A percentile compares a stretch with the other conserved stretches of the same genome.
Evolutionary conservation across 2,888 invertebrate species (phyloP).

Genomic region (Ophioninae sp.): DNA sequence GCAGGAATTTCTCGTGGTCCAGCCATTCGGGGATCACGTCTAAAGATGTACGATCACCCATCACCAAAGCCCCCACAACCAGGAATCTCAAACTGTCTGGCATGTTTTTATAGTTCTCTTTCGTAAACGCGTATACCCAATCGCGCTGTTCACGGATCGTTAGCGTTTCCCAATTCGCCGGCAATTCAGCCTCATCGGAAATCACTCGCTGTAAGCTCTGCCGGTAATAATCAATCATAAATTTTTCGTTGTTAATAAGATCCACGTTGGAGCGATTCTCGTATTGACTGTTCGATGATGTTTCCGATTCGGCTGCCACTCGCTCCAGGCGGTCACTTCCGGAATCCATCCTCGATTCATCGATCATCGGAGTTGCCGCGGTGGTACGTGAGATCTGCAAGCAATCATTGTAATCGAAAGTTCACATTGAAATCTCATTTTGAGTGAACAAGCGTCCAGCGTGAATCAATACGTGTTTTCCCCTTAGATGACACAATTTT

Average conservation of each 20-base stretch:
- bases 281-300: background rate
- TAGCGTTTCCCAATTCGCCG: constrained; percentile 52
- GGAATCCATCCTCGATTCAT: constrained; percentile 1
- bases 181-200: constrained; percentile 18
- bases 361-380: constrained; percentile 1
- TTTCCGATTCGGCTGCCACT: background rate
- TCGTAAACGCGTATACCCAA: constrained; percentile 5
- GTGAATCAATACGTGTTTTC: too few species aligned
- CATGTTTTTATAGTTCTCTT: constrained; percentile 7
- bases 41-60: constrained; percentile 68
- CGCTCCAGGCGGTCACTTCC: constrained; percentile 13
- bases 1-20: constrained; percentile 79
- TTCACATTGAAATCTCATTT: too few species aligned
- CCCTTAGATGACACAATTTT: too few species aligned
- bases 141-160: constrained; percentile 50
- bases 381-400: constrained; percentile 12
- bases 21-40: constrained; percentile 79
- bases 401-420: background rate
- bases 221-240: constrained; percentile 8
- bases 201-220: background rate
- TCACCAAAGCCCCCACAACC: constrained; percentile 33
- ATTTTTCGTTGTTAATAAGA: background rate
- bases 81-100: constrained; percentile 56
- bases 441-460: too few species aligned
- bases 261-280: constrained; percentile 17